These are phyloP conservation scores for Torymus texanus DNA, from an alignment of 2,888 invertebrate species.

Conservation along the genomic window DNA sequence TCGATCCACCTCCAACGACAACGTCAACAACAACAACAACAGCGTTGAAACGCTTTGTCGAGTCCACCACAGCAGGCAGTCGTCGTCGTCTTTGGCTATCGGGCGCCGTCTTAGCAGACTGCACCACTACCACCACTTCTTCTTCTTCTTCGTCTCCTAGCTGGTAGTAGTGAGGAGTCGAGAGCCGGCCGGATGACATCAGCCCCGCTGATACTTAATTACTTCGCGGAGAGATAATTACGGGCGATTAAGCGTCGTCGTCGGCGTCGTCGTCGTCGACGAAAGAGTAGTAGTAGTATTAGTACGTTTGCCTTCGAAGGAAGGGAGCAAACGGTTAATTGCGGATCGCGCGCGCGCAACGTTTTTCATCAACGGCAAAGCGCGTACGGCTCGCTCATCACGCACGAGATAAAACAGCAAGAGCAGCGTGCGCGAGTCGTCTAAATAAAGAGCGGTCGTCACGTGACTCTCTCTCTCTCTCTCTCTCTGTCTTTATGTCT, in stretches of 20 bases:
- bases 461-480: constrained; percentile 15
- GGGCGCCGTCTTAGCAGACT: neutral
- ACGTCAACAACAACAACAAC: no score
- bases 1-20: no score
- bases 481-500: neutral
- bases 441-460: constrained; percentile 3
- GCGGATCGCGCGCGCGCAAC: constrained; percentile 54
- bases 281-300: neutral
- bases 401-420: constrained; percentile 2
- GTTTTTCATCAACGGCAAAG: constrained; percentile 25
- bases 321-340: constrained; percentile 70
- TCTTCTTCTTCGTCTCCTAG: neutral
- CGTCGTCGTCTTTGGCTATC: neutral
- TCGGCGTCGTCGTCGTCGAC: neutral
- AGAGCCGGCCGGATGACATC: constrained; percentile 59
- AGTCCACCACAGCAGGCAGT: neutral
- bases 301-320: constrained; percentile 58
- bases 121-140: neutral
- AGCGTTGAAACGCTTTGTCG: neutral
- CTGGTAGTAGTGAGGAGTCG: neutral
- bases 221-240: constrained; percentile 66
- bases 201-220: constrained; percentile 66
- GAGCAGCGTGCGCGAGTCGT: neutral
- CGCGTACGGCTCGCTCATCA: neutral
- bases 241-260: constrained; percentile 65